Evolutionary conservation across 1,140 invertebrate species (phyloP).

Genomic region (Drosophila melanica): DNA sequence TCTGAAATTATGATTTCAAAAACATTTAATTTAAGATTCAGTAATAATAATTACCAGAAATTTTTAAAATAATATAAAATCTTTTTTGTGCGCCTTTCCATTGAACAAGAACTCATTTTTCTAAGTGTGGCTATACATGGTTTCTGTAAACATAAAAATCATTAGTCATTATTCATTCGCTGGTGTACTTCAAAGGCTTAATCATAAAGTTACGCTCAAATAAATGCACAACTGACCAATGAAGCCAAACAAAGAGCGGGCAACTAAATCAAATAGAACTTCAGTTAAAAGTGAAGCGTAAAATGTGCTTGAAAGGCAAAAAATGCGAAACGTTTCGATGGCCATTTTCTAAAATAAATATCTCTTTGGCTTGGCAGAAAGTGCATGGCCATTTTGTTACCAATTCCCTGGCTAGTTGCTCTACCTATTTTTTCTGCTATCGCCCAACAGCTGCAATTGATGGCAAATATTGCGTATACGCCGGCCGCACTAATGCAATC

Average conservation of each 20-base stretch:
- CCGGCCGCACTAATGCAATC: slow-evolving; percentile 64
- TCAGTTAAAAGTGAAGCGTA: slow-evolving; percentile 64
- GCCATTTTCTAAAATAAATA: slow-evolving; percentile 76
- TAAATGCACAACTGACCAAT: slow-evolving; percentile 59
- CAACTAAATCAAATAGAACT: slow-evolving; percentile 74
- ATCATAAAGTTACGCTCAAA: slow-evolving; percentile 66
- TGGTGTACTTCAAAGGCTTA: slow-evolving; percentile 43
- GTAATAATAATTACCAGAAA: not conserved
- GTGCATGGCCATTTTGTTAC: slow-evolving; percentile 56
- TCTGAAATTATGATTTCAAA: too few species aligned
- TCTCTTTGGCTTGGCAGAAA: slow-evolving; percentile 47
- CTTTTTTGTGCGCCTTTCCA: too few species aligned
- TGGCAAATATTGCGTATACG: slow-evolving; percentile 80
- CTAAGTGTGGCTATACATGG: not conserved
- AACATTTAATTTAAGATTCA: too few species aligned
- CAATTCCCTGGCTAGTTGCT: slow-evolving; percentile 71
- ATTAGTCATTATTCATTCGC: slow-evolving; percentile 24
- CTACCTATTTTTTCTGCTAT: slow-evolving; percentile 33
- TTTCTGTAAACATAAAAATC: slow-evolving; percentile 22
- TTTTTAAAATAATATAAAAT: too few species aligned
- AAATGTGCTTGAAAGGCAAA: slow-evolving; percentile 47
- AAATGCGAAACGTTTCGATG: slow-evolving; percentile 40
- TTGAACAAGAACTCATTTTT: too few species aligned
- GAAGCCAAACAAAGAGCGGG: slow-evolving; percentile 43
- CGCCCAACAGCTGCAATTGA: slow-evolving; percentile 76